phyloP scores from a whole-genome alignment of 2,888 invertebrate genomes.

The Iphiclides podalirius region DNA sequence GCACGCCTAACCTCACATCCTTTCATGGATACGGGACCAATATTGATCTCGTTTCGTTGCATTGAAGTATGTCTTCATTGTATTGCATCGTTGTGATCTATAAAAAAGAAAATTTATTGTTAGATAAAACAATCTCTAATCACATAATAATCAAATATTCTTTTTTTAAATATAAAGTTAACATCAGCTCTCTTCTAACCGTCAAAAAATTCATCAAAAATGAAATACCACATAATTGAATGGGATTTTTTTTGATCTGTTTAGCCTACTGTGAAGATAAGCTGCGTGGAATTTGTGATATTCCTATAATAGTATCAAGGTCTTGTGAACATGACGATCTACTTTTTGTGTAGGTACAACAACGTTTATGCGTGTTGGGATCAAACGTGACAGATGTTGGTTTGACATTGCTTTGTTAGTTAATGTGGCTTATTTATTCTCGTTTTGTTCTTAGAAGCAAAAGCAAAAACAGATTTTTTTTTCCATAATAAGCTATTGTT shows the following conservation, averaged over 20 bases:
- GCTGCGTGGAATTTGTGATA: slow-evolving; percentile 18
- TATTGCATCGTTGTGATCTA: slow-evolving; percentile 19
- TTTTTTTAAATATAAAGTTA: too few relatives aligned
- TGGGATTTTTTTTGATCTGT: too few relatives aligned
- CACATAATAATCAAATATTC: too few relatives aligned
- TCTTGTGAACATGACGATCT: slow-evolving; percentile 8
- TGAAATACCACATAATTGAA: too few relatives aligned
- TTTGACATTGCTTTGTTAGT: slow-evolving; percentile 2
- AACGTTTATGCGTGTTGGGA: slow-evolving; percentile 3
- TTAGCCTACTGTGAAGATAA: slow-evolving; percentile 14
- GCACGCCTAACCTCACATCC: slow-evolving; percentile 23
- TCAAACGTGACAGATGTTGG: slow-evolving; percentile 13
- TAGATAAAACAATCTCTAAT: not conserved
- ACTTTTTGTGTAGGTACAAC: slow-evolving; percentile 1
- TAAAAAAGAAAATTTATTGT: slow-evolving; percentile 19
- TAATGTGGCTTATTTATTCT: not conserved
- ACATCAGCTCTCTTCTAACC: too few relatives aligned
- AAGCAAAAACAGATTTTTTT: too few relatives aligned
- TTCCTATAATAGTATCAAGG: slow-evolving; percentile 28
- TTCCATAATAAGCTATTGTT: too few relatives aligned
- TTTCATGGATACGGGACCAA: slow-evolving; percentile 28
- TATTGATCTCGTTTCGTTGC: not conserved
- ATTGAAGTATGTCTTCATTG: slow-evolving; percentile 12
- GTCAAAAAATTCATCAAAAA: too few relatives aligned
- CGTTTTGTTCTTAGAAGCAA: too few relatives aligned